Conservation (phyloP, 2,113 vertebrate species). For the Rhinopithecus roxellana region DNA sequence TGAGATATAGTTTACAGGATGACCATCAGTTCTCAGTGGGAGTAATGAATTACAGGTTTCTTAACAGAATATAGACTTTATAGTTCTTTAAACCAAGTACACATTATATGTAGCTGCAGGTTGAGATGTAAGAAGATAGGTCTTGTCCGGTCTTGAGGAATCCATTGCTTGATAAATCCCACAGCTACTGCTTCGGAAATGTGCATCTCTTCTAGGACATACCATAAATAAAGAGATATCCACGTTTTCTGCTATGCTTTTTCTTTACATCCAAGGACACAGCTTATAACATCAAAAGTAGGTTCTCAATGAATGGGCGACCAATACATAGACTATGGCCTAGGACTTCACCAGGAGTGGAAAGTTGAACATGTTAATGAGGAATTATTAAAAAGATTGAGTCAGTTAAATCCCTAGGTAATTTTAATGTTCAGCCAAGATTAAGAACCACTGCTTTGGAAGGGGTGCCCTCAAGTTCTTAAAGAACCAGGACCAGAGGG, state of each 20-base stretch:
- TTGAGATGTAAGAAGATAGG: not conserved
- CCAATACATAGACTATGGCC: not conserved
- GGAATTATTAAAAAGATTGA: not conserved
- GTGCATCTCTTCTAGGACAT: not conserved
- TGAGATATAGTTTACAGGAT: not conserved
- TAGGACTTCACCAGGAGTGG: not conserved
- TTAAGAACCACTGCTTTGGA: not conserved
- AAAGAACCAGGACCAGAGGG: not conserved
- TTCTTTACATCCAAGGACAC: not conserved
- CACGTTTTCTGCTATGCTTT: not conserved
- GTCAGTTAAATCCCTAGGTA: not conserved
- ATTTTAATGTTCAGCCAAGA: not conserved
- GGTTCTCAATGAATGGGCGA: not conserved
- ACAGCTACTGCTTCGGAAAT: not conserved
- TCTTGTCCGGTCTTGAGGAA: not conserved
- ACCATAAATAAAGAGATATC: not conserved
- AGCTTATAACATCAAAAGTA: not conserved
- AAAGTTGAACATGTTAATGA: constrained; percentile 5
- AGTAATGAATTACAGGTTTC: not conserved
- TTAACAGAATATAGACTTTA: not conserved
- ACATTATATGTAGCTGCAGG: not conserved
- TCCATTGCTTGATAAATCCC: not conserved
- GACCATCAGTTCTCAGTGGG: not conserved
- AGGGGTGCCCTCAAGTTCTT: not conserved
- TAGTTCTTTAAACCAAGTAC: not conserved